phyloP scores from a whole-genome alignment of 2,113 vertebrate genomes.

The Eulemur macaco region DNA sequence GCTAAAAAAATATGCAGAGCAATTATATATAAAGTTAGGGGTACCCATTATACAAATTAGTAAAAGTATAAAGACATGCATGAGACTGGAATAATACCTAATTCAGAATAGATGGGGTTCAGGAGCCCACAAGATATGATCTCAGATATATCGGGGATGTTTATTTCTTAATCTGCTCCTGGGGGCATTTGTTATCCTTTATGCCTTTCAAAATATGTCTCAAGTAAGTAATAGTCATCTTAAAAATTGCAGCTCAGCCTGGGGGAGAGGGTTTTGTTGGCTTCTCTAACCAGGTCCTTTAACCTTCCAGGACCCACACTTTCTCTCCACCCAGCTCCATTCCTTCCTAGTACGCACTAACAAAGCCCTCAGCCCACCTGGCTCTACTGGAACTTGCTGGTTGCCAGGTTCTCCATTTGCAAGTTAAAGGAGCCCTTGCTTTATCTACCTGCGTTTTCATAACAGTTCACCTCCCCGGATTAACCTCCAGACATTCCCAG shows the following conservation, averaged over 20 bases:
- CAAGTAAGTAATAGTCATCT: background rate
- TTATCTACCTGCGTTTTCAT: background rate
- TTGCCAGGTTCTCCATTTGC: background rate
- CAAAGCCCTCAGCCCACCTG: background rate
- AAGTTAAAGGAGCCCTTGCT: background rate
- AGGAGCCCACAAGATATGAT: too few relatives aligned
- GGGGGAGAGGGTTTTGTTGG: background rate
- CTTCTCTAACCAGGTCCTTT: background rate
- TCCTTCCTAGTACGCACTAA: background rate
- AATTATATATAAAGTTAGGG: background rate
- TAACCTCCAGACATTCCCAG: background rate
- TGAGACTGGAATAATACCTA: background rate
- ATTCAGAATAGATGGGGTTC: too few relatives aligned
- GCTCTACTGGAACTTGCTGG: background rate
- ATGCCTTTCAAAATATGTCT: background rate
- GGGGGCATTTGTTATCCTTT: background rate
- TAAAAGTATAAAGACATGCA: background rate
- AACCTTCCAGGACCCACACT: background rate
- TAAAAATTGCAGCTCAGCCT: background rate
- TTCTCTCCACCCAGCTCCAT: background rate
- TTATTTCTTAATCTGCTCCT: background rate
- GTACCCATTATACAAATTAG: background rate
- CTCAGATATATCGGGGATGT: background rate
- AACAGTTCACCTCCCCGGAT: background rate
- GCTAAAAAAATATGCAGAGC: background rate